Conservation (phyloP, 2,888 invertebrate genomes). For the Ophion obscuratus region DNA sequence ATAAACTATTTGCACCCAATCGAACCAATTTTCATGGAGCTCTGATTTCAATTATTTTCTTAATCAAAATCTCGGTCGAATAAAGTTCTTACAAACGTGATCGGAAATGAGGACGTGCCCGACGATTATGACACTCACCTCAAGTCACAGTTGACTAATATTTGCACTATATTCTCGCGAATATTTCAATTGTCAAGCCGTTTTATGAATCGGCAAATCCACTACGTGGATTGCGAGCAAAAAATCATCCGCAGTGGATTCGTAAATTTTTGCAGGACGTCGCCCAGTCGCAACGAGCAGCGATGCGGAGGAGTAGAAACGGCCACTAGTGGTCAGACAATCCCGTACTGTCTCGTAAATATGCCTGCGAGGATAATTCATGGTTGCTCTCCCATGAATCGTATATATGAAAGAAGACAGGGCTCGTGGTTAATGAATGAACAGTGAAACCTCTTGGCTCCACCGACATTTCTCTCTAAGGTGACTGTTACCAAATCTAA, state of each 20-base stretch:
- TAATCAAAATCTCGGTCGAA: too few species aligned
- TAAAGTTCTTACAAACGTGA: too few species aligned
- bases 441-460: constrained; percentile 48
- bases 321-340: constrained; percentile 27
- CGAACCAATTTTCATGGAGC: too few species aligned
- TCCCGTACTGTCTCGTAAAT: not conserved
- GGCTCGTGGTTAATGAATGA: constrained; percentile 59
- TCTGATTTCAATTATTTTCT: too few species aligned
- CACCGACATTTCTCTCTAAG: not conserved
- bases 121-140: too few species aligned
- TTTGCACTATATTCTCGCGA: not conserved
- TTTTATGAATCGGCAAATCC: not conserved
- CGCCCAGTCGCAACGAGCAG: not conserved
- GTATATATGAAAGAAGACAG: constrained; percentile 48
- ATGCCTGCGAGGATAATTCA: constrained; percentile 48
- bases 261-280: not conserved
- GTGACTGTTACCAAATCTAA: constrained; percentile 56
- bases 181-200: not conserved
- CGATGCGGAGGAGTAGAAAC: constrained; percentile 29
- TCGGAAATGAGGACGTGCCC: too few species aligned
- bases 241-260: not conserved
- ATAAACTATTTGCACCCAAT: too few species aligned
- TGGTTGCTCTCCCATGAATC: constrained; percentile 42
- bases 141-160: not conserved
- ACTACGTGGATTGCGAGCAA: not conserved